Conservation (phyloP, 2,888 invertebrate genomes). For the Dasypogon diadema region DNA sequence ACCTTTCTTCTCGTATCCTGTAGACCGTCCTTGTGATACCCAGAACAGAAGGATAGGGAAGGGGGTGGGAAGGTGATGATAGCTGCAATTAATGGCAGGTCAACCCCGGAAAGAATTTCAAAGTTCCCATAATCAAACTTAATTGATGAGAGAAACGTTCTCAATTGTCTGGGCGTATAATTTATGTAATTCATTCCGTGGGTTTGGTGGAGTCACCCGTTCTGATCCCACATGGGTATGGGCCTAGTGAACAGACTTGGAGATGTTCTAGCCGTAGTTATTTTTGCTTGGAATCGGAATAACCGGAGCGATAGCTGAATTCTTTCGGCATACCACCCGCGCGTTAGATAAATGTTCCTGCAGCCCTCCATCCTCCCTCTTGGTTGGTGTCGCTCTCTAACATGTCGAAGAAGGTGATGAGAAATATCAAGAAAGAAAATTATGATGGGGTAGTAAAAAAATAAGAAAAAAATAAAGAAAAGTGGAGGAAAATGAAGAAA, state of each 20-base stretch:
- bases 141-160: constrained; percentile 10
- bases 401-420: background rate
- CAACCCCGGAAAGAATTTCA: constrained; percentile 1
- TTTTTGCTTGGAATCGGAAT: too few relatives aligned
- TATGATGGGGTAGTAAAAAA: background rate
- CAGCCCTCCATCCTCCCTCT: too few relatives aligned
- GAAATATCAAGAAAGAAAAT: background rate
- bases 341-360: too few relatives aligned
- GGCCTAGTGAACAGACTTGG: too few relatives aligned
- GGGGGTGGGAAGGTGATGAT: background rate
- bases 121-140: constrained; percentile 26
- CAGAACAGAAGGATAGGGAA: background rate
- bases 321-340: too few relatives aligned
- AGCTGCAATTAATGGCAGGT: background rate
- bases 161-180: constrained; percentile 16
- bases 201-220: too few relatives aligned
- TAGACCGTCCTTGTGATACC: too few relatives aligned
- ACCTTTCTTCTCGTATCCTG: too few relatives aligned
- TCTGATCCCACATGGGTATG: too few relatives aligned
- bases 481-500: background rate
- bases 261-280: too few relatives aligned
- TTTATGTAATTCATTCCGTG: constrained; percentile 20
- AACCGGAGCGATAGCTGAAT: too few relatives aligned
- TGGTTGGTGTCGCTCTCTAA: too few relatives aligned
- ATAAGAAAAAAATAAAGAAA: background rate